Base-by-base conservation (phyloP, 2,797 vertebrate genomes). In the Gymnoscopelus microlampas region DNA sequence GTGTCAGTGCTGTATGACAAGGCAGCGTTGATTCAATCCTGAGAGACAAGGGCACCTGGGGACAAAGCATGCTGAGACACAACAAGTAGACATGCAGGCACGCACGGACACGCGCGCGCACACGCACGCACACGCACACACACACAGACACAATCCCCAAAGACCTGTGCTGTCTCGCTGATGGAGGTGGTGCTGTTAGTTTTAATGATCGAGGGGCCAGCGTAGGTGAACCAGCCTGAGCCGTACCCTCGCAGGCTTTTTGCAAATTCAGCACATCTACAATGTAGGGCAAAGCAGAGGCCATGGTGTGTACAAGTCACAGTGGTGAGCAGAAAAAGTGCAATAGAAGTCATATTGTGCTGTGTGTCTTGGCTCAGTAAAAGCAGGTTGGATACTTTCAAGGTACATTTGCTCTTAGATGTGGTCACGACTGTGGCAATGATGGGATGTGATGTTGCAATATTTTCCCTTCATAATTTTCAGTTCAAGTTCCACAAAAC, bases 271-370 rank as follows among this genome's bases (percentile, higher is more conserved):
- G 91, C 91, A 89, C 76, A 79, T 78, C 69, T 63, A 80, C 87
- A 50, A 88, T 91, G 88, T 89, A 91, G 91, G 91, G 79, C 85
- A 90, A 75, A 53, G 76, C 87, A 84, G 72, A 90, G 83, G 83
- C 87, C 83, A 65, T 32, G 74, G 85, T 81, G 86, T 14, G 78
- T 82, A 85, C 53, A 70, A 87, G 75, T 77, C 76, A 82, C 70
- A 71, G 73, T 44, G 58, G 66, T 70, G 74, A 80, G 80, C 68
- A 74, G 56, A 35, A 57, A 76, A 73, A 73, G 64, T 70, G 76
- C 69, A 71, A 14, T 9, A 26, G 53, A 50, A 10, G 69, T 56
- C 53, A 64, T 67, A 70, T 78, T 71, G 77, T 70, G 70, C 74
- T 77, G 39, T 29, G 23, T 35, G n/a, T 4, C 11, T 50, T 8